phyloP scores from a whole-genome alignment of 1,140 invertebrate genomes.

The Dinoponera quadriceps region DNA sequence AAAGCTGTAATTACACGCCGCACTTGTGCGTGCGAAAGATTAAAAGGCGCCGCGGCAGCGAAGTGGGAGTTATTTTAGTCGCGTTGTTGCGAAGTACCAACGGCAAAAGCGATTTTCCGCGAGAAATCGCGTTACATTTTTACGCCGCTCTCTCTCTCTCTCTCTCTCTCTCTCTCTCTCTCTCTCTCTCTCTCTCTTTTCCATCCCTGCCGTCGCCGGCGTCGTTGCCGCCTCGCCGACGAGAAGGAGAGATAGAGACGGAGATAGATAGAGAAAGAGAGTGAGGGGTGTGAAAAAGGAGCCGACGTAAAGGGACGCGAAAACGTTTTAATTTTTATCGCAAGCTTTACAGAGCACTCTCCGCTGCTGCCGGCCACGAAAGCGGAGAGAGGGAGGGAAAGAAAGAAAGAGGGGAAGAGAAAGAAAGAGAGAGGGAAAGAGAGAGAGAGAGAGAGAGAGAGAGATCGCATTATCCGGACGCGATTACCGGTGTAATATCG shows the following conservation, averaged over 20 bases:
- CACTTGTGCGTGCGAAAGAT: slow-evolving; percentile 45
- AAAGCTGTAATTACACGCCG: slow-evolving; percentile 56
- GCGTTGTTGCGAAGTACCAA: slow-evolving; percentile 31
- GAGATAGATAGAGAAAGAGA: neutral
- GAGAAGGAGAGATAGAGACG: too few species aligned
- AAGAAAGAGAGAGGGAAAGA: too few species aligned
- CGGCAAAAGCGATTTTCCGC: slow-evolving; percentile 48
- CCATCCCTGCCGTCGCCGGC: too few species aligned
- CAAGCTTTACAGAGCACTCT: slow-evolving; percentile 24
- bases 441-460: neutral
- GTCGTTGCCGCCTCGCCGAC: too few species aligned
- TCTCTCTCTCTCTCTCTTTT: too few species aligned
- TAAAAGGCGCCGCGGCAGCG: slow-evolving; percentile 45
- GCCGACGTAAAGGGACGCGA: slow-evolving; percentile 17
- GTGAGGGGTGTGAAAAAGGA: neutral
- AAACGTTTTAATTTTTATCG: slow-evolving; percentile 59
- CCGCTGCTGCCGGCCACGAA: neutral
- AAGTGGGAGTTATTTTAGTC: slow-evolving; percentile 57
- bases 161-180: too few species aligned
- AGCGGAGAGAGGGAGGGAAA: slow-evolving; percentile 2
- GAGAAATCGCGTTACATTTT: slow-evolving; percentile 52
- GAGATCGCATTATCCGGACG: slow-evolving; percentile 35
- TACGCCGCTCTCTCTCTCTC: neutral
- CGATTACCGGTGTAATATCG: slow-evolving; percentile 39
- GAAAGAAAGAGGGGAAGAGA: too few species aligned